Conservation (phyloP, 2,113 vertebrate species). For the Promerops cafer region DNA sequence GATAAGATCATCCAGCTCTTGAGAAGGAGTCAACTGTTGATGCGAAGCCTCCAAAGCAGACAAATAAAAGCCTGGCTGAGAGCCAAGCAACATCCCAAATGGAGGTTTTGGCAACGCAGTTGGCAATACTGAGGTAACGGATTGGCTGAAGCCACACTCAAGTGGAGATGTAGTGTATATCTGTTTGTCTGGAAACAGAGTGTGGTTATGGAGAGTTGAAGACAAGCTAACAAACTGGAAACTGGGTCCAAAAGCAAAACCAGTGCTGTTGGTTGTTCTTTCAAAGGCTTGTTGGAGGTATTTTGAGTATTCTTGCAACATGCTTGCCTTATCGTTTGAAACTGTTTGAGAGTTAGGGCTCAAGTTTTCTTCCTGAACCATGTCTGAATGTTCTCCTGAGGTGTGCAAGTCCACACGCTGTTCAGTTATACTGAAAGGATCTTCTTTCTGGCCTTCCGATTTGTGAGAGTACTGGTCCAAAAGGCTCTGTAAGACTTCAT, state of each 20-base stretch:
- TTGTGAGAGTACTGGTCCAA: constrained; percentile 97
- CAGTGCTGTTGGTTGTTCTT: constrained; percentile 91
- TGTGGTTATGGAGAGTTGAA: constrained; percentile 88
- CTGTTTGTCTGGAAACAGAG: constrained; percentile 93
- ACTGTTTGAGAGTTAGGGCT: constrained; percentile 81
- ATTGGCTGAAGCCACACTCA: constrained; percentile 91
- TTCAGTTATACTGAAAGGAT: constrained; percentile 90
- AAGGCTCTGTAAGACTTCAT: constrained; percentile 97
- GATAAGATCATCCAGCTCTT: constrained; percentile 97
- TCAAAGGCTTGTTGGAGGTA: constrained; percentile 98
- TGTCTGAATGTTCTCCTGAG: constrained; percentile 84
- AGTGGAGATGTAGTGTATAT: constrained; percentile 90
- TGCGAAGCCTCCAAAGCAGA: constrained; percentile 87
- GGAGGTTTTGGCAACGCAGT: constrained; percentile 93
- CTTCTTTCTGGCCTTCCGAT: constrained; percentile 89
- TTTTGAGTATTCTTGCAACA: constrained; percentile 98
- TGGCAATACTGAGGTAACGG: constrained; percentile 91
- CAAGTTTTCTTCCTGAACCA: constrained; percentile 83
- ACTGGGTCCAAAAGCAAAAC: constrained; percentile 86
- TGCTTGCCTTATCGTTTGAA: constrained; percentile 85
- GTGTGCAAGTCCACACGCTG: constrained; percentile 92
- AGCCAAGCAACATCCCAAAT: constrained; percentile 92
- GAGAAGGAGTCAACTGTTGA: constrained; percentile 98
- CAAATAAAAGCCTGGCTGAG: constrained; percentile 90
- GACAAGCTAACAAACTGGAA: constrained; percentile 91